Evolutionary conservation across 2,888 invertebrate genomes (phyloP).

Genomic region (Pristionchus arcanus): DNA sequence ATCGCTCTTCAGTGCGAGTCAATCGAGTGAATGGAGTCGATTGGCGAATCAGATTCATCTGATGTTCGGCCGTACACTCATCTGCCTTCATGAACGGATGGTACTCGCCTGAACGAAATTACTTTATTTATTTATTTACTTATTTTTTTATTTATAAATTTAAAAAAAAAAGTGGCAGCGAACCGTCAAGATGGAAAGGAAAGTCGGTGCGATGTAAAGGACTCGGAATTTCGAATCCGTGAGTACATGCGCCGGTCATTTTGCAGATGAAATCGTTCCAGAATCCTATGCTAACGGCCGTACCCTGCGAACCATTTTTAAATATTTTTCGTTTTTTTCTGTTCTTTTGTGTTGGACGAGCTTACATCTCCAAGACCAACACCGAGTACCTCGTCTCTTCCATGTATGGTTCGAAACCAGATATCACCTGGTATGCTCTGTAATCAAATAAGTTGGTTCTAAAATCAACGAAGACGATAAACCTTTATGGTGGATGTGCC

Average conservation of each 20-base stretch:
- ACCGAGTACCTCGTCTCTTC: not conserved
- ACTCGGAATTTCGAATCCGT: not conserved
- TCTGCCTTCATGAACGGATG: not conserved
- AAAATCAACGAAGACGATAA: no score
- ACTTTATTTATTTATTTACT: no score
- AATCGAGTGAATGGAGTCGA: not conserved
- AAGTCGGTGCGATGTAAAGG: not conserved
- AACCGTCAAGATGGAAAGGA: not conserved
- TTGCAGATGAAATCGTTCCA: conserved; percentile 2
- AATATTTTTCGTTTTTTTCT: no score
- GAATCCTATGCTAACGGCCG: not conserved
- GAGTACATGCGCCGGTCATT: not conserved
- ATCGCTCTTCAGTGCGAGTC: not conserved
- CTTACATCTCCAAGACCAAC: not conserved
- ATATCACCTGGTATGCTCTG: not conserved
- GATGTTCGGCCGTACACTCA: not conserved
- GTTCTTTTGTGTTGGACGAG: no score
- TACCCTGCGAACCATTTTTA: no score
- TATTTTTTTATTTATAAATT: no score
- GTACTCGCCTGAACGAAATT: not conserved
- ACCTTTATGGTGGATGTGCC: not conserved
- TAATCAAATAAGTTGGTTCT: not conserved
- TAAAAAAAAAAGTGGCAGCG: not conserved
- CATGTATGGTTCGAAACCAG: not conserved
- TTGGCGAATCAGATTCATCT: not conserved